phyloP scores from a whole-genome alignment of 1,140 invertebrate genomes.

The Hyles vespertilio region DNA sequence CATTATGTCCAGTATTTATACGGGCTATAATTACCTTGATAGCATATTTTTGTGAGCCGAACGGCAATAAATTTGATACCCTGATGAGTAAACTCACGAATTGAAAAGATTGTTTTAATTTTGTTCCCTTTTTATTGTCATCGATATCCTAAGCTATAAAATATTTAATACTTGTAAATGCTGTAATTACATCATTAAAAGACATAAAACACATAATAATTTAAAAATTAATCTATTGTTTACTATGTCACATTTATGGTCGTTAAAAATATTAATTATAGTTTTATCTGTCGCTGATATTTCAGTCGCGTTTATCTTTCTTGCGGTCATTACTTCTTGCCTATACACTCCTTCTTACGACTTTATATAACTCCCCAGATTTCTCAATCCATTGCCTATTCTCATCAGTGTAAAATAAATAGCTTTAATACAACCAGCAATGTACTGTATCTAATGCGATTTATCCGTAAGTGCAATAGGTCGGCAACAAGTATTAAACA shows the following conservation, averaged over 20 bases:
- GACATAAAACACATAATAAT: neutral
- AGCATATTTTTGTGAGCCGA: no score
- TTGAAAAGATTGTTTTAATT: no score
- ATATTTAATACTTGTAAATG: neutral
- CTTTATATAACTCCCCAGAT: neutral
- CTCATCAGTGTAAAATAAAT: neutral
- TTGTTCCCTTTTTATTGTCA: no score
- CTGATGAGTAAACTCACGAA: no score
- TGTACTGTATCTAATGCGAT: conserved; percentile 15
- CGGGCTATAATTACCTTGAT: no score
- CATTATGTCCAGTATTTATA: no score
- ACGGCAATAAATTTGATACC: no score
- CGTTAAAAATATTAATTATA: conserved; percentile 15
- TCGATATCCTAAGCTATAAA: no score
- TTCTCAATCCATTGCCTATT: neutral
- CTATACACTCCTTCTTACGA: conserved; percentile 5
- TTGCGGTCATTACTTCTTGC: conserved; percentile 38
- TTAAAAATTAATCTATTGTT: conserved; percentile 6
- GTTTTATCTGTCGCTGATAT: conserved; percentile 19
- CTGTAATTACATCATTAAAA: neutral
- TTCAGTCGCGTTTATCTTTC: conserved; percentile 26
- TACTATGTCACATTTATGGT: conserved; percentile 9
- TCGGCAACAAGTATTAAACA: conserved; percentile 9
- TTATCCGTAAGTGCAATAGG: conserved; percentile 21
- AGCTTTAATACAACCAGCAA: conserved; percentile 8